Evolutionary conservation across 1,140 invertebrate species (phyloP), one percentile per base, ranked within the genome.

Genomic region (Drosophila biarmipes): DNA sequence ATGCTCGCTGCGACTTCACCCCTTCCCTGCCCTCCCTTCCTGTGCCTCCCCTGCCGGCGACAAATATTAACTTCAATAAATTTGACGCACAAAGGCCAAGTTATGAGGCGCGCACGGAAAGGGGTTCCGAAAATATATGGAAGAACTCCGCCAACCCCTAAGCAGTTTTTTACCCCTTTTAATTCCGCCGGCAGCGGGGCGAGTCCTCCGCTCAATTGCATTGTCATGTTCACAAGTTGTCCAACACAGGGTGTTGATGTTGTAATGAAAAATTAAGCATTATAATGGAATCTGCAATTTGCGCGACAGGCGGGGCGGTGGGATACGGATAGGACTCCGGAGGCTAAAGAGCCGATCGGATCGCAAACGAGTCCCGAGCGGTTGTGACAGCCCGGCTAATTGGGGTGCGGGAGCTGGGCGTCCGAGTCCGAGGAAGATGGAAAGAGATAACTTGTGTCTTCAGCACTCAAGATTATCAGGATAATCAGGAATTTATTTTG

Each of bases 11-110:
- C 72, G 46, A 53, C 37, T 62, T 75, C 71, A 59, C 73, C 74
- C 81, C 78, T 73, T 86, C 56, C 63, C 81, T 73, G 62, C 69
- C 48, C 40, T 51, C 24, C 29, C 66, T 75, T 78, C 24, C 24
- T 27, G 27, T 7, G 7, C 5, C 77, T 79, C 68, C 53, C 61
- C 64, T 10, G 27, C 43, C 35, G 40, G 79, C 67, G 79, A 89
- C 79, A 89, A 89, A 89, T 89, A 89, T 89, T 89, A 89, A 89
- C 84, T 89, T 89, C 85, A 84, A 89, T 84, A 89, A 87, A 89
- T 85, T 77, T 77, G 62, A 80, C 53, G 80, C 66, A 77, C 80
- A 89, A 78, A 76, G 71, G 45, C 43, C 75, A 82, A 79, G 87
- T 81, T 78, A 76, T 79, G 58, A 78, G 69, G 45, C 15, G n/a